A percentile compares a stretch with the other conserved stretches of the same genome.
Conservation (phyloP, 2,888 invertebrate genomes). For the Xestia xanthographa region DNA sequence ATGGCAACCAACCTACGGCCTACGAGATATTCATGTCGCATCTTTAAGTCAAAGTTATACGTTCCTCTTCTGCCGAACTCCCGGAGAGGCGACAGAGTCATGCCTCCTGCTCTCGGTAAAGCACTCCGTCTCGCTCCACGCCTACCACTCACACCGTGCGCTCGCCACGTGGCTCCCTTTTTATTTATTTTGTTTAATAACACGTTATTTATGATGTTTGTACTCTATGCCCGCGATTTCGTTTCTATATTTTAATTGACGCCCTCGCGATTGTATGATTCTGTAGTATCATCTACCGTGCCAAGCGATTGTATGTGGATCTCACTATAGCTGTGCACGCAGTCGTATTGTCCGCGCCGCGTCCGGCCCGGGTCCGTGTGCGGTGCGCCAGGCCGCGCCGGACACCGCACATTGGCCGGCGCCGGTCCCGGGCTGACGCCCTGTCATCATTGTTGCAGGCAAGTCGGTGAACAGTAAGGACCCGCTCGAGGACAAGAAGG, state of each 20-base stretch:
- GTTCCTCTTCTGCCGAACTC: neutral
- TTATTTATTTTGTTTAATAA: slow-evolving; percentile 24
- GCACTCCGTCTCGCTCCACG: neutral
- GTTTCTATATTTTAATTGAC: slow-evolving; percentile 22
- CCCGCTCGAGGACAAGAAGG: slow-evolving; percentile 93
- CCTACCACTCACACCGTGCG: neutral
- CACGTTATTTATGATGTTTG: slow-evolving; percentile 36
- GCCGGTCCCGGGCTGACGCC: slow-evolving; percentile 77
- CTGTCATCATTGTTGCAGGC: slow-evolving; percentile 90
- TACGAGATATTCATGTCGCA: slow-evolving; percentile 46
- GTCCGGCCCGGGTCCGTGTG: slow-evolving; percentile 50
- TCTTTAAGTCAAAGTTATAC: slow-evolving; percentile 3
- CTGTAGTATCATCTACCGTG: neutral
- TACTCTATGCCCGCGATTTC: slow-evolving; percentile 27
- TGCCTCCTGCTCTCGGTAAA: slow-evolving; percentile 56
- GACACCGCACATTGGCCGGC: slow-evolving; percentile 49
- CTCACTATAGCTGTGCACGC: slow-evolving; percentile 30
- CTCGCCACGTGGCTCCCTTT: neutral
- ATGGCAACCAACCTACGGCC: slow-evolving; percentile 49
- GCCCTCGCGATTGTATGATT: slow-evolving; percentile 46
- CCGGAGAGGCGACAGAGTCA: slow-evolving; percentile 23
- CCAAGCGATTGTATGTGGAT: slow-evolving; percentile 33
- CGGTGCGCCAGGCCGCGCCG: slow-evolving; percentile 37
- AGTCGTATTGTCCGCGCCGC: slow-evolving; percentile 29
- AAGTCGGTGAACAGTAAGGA: slow-evolving; percentile 92